These are phyloP conservation scores for Stichodactyla mertensii DNA, from an alignment of 64 coral and sea anemone species.

Conservation along the genomic window DNA sequence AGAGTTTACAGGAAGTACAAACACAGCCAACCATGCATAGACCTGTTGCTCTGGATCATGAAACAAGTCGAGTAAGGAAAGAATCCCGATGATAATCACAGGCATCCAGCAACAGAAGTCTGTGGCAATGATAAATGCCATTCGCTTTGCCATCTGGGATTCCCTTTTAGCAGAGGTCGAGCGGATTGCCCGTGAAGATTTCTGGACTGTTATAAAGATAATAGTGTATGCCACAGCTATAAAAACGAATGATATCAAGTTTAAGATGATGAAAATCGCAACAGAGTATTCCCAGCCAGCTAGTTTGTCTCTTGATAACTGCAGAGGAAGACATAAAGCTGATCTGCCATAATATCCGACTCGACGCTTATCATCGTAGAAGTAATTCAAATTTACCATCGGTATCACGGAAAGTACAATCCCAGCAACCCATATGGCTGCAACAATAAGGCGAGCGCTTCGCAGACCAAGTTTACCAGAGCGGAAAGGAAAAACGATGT, in stretches of 20 bases:
- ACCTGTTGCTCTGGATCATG: constrained; percentile 18
- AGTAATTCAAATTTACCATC: constrained; percentile 25
- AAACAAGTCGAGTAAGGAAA: constrained; percentile 13
- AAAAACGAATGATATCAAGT: constrained; percentile 43
- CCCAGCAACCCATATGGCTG: not conserved
- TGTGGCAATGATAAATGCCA: constrained; percentile 1
- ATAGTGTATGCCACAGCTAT: constrained; percentile 37
- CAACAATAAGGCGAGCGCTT: not conserved
- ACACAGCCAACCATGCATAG: constrained; percentile 35
- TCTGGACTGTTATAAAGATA: constrained; percentile 28
- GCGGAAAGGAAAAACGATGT: constrained; percentile 45
- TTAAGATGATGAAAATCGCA: constrained; percentile 24
- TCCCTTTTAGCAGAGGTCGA: constrained; percentile 30
- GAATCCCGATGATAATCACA: constrained; percentile 32
- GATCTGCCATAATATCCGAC: constrained; percentile 48
- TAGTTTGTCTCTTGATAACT: constrained; percentile 29
- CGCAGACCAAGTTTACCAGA: not conserved
- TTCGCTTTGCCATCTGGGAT: constrained; percentile 22
- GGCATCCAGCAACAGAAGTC: constrained; percentile 40
- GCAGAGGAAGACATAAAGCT: constrained; percentile 56
- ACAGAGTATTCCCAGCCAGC: constrained; percentile 55
- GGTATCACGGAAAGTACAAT: constrained; percentile 28
- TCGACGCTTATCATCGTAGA: constrained; percentile 9
- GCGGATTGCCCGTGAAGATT: not conserved
- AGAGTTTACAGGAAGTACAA: constrained; percentile 37